Evolutionary conservation across 2,797 vertebrate species (phyloP).

Genomic region (Neoniphon sammara): DNA sequence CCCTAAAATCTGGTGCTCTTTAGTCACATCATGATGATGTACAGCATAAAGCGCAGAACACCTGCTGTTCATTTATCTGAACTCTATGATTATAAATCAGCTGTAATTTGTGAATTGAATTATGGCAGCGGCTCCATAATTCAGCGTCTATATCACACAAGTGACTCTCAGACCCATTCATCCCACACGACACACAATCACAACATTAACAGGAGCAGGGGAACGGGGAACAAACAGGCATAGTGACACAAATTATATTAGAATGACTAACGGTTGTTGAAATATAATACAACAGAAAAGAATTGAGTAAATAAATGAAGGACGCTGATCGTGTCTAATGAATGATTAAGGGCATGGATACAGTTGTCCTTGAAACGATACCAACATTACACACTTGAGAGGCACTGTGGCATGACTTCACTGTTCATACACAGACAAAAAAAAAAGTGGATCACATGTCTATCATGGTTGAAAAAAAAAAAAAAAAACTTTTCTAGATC

Average conservation of each 20-base stretch:
- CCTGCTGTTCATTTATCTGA: constrained; percentile 60
- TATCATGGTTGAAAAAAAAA: constrained; percentile 9
- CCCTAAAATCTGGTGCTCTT: constrained; percentile 13
- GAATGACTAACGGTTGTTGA: constrained; percentile 36
- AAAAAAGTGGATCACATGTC: constrained; percentile 18
- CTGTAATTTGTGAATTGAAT: constrained; percentile 58
- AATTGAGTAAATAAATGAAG: constrained; percentile 21
- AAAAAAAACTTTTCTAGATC: constrained; percentile 4
- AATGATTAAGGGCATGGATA: constrained; percentile 11
- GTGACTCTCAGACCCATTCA: constrained; percentile 36
- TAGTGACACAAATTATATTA: constrained; percentile 47
- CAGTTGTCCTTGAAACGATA: constrained; percentile 13
- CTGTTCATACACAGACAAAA: constrained; percentile 5
- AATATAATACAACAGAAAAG: constrained; percentile 28
- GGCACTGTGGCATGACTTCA: background rate
- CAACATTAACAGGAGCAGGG: constrained; percentile 21
- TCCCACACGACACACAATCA: constrained; percentile 34
- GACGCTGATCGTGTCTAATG: constrained; percentile 33
- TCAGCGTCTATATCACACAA: background rate
- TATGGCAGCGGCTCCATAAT: constrained; percentile 29
- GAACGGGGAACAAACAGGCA: constrained; percentile 22
- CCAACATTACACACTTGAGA: background rate
- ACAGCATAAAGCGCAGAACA: constrained; percentile 32
- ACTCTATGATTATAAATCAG: constrained; percentile 59
- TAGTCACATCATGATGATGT: constrained; percentile 39